Conservation (phyloP, 92 coral and sea anemone species). For the Muricea muricata region DNA sequence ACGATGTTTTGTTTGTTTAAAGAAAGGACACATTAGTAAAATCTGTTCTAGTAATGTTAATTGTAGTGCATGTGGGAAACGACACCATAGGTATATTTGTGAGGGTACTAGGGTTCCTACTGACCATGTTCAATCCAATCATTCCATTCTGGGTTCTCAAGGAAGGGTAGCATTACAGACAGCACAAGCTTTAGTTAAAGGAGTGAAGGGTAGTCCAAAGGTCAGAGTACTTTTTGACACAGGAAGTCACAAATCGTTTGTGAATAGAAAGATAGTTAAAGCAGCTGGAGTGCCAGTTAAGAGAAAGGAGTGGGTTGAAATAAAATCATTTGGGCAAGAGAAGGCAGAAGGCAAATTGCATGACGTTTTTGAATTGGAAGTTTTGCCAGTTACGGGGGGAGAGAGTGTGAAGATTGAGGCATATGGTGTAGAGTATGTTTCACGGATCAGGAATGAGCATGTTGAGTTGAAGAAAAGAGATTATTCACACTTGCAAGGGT, state of each 20-base stretch:
- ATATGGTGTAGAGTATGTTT: constrained; percentile 20
- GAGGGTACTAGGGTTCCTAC: too few relatives aligned
- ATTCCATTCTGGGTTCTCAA: neutral
- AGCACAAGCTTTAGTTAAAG: neutral
- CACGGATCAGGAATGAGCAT: constrained; percentile 10
- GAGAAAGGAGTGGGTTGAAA: constrained; percentile 37
- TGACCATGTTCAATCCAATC: too few relatives aligned
- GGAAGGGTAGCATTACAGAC: neutral
- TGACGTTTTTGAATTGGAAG: constrained; percentile 7
- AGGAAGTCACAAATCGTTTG: constrained; percentile 46
- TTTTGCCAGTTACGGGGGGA: constrained; percentile 39
- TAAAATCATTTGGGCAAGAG: constrained; percentile 28
- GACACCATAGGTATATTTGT: neutral
- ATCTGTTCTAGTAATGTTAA: neutral
- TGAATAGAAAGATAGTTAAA: neutral
- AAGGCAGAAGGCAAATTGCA: too few relatives aligned
- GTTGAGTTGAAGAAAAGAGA: neutral
- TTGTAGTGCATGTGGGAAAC: neutral
- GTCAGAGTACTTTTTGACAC: constrained; percentile 46
- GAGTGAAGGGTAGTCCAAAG: neutral
- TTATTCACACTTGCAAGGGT: neutral
- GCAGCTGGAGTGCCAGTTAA: neutral
- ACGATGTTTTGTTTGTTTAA: neutral
- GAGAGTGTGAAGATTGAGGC: constrained; percentile 24
- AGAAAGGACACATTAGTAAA: neutral